These are phyloP conservation scores for Pedetes capensis DNA, from an alignment of 2,113 vertebrate genomes.

Conservation along the genomic window DNA sequence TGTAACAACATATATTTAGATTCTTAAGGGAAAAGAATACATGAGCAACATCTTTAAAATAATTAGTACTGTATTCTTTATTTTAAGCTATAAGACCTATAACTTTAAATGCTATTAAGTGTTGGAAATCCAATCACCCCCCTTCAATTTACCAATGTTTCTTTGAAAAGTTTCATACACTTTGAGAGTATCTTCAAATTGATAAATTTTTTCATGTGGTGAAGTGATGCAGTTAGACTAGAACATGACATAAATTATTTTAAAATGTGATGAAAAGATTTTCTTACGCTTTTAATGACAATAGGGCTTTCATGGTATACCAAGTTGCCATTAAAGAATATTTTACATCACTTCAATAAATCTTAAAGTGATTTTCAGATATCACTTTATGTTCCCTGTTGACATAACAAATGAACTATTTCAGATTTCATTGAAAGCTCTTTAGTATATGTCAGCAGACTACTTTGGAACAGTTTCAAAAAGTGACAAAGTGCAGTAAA, in stretches of 20 bases:
- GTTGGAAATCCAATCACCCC: not conserved
- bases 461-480: constrained; percentile 82
- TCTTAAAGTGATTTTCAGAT: constrained; percentile 82
- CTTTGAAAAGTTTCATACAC: constrained; percentile 40
- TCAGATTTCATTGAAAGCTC: constrained; percentile 81
- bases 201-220: constrained; percentile 56
- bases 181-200: constrained; percentile 58
- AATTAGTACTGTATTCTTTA: not conserved
- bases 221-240: constrained; percentile 23
- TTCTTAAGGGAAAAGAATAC: not conserved
- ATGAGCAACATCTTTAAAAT: not conserved
- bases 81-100: not conserved
- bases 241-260: constrained; percentile 72
- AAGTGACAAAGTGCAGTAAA: constrained; percentile 80
- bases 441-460: constrained; percentile 80
- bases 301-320: constrained; percentile 68
- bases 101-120: constrained; percentile 57
- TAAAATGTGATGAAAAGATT: constrained; percentile 73
- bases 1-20: not conserved
- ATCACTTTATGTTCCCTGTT: constrained; percentile 82
- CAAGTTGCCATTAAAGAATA: constrained; percentile 80
- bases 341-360: constrained; percentile 83
- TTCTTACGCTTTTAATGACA: constrained; percentile 78
- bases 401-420: constrained; percentile 84
- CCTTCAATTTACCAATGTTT: constrained; percentile 33